Base-by-base conservation (phyloP, 1,140 invertebrate genomes). In the Hycleus phaleratus region DNA sequence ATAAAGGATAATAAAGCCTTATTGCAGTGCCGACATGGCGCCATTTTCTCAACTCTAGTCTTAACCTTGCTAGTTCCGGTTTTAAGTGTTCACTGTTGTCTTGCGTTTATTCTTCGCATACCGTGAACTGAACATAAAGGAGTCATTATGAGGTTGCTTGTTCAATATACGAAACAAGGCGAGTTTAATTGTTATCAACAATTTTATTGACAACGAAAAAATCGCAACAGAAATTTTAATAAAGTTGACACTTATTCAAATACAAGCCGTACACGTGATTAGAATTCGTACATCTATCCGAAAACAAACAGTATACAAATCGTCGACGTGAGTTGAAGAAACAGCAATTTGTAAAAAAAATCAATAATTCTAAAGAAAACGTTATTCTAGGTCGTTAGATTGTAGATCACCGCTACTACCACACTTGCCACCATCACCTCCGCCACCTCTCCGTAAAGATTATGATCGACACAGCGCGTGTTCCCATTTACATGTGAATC, bases 1-100 rank as follows among this genome's bases (percentile, higher is more conserved):
- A 64, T 67, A 67, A 67, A 62, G 65, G 62, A 67, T 67, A 64
- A 67, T 67, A 67, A 67, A 67, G 63, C 58, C 58, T 67, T 67
- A 67, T 67, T 65, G 60, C 62, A 53, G 54, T 48, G 52, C 60
- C 60, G 55, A 56, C 65, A 63, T 52, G 62, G 57, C 58, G 60
- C 56, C 60, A 59, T 65, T 63, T 65, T 59, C 64, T 58, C 49
- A 50, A 57, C 58, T 58, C 56, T 49, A 44, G 49, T 43, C 49
- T 53, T 59, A 46, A 51, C 57, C 49, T 59, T 39, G 38, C 46
- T 11, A 12, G 46, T 47, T 47, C 24, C 44, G 47, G 46, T 44
- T 49, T 46, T 53, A 51, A 51, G 43, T 54, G 43, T 46, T 53
- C 46, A 40, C 42, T 10, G 49, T 32, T 48, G 44, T 43, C 42